Base-by-base conservation (phyloP, 1,140 invertebrate genomes). In the silkworm (Bombyx mori) region DNA sequence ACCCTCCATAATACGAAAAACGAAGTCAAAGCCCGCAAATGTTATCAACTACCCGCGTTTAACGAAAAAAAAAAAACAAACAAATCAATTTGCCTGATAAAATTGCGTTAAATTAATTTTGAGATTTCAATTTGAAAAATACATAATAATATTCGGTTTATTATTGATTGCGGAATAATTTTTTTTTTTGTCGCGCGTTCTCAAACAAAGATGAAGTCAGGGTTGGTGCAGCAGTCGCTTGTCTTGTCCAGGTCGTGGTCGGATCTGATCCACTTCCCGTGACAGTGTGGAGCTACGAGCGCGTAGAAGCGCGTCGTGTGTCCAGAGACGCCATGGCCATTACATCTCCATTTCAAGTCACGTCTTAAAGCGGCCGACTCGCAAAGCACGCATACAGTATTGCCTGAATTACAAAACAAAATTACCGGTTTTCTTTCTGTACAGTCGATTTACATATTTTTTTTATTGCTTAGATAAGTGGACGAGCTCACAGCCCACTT, bases 181-280 rank as follows among this genome's bases (percentile, higher is more conserved):
- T 35, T 35, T 3, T 4, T 35, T 35, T 3, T 3, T 2, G 26
- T 35, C 26, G 0, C 1, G 26, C 10, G 50, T 52, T 43, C 46
- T 62, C 82, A 93, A 71, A 93, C 91, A 57, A 93, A 93, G 69
- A 92, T 92, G 72, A 92, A 93, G 71, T 92, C 89, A 4, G 91
- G 88, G 52, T 90, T 89, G 12, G 82, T 79, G 71, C 91, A 91
- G 74, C 89, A 90, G 53, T 88, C 82, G 44, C 82, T 77, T 51
- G 86, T 88, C 74, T 88, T 90, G 68, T 91, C 91, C 8, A 79
- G 87, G 55, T 88, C 90, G 12, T 90, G 85, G 54, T 89, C 89
- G 8, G 92, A 87, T 18, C 93, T 90, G n/a, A 94, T 77, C 94
- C 94, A 96, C 77, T 95, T 94, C 44, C 95, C 95, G 66, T 94